phyloP scores from a whole-genome alignment of 2,888 invertebrate species.

The Tridacna gigas region DNA sequence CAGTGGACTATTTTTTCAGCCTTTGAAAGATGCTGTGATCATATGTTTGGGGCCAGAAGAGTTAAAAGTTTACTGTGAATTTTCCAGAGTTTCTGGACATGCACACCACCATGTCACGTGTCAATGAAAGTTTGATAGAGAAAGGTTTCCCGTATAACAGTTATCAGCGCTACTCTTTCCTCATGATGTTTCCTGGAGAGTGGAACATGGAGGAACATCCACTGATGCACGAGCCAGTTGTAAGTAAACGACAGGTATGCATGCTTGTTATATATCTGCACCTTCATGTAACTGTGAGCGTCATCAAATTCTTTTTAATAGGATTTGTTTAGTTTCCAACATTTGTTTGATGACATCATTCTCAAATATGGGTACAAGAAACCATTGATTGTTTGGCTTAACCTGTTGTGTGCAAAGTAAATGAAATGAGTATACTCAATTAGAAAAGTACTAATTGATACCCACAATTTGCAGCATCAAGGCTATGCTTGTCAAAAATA shows the following conservation, averaged over 20 bases:
- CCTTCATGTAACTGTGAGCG: not conserved
- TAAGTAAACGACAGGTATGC: constrained; percentile 62
- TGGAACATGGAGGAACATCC: constrained; percentile 34
- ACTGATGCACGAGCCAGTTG: constrained; percentile 58
- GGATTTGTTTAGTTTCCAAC: too few relatives aligned
- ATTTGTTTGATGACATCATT: too few relatives aligned
- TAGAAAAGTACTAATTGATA: too few relatives aligned
- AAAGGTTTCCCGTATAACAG: constrained; percentile 65
- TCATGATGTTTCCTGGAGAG: constrained; percentile 64
- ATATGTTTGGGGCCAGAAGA: not conserved
- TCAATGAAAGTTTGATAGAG: constrained; percentile 64
- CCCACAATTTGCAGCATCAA: too few relatives aligned
- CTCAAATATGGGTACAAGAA: too few relatives aligned
- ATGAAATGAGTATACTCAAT: too few relatives aligned
- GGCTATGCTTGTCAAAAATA: too few relatives aligned
- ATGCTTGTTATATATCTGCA: constrained; percentile 32
- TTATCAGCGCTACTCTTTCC: constrained; percentile 62
- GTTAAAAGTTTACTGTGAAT: not conserved
- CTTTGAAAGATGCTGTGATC: not conserved
- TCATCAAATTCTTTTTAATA: not conserved
- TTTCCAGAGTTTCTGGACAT: constrained; percentile 69
- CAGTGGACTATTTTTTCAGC: not conserved
- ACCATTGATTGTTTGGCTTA: too few relatives aligned
- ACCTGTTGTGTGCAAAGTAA: too few relatives aligned
- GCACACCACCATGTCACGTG: constrained; percentile 64